Evolutionary conservation across 2,888 invertebrate genomes (phyloP).

Genomic region (Cloeon dipterum): DNA sequence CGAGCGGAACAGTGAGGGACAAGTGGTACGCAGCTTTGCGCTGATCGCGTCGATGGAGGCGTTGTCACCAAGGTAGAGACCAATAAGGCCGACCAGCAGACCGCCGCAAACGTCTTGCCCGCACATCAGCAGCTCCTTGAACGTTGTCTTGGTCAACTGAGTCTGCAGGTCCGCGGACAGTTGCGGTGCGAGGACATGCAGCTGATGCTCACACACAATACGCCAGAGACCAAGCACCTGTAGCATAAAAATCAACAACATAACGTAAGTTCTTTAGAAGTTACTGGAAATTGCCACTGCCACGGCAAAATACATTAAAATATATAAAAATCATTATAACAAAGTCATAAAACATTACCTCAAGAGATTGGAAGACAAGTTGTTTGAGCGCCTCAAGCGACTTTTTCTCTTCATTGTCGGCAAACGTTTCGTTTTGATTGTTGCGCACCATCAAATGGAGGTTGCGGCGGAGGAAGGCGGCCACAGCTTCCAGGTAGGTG

Average conservation of each 20-base stretch:
- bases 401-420: slow-evolving; percentile 37
- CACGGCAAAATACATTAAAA: too few relatives aligned
- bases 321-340: too few relatives aligned
- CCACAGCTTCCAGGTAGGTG: background rate
- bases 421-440: background rate
- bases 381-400: slow-evolving; percentile 53
- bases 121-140: slow-evolving; percentile 51
- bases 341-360: too few relatives aligned
- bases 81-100: slow-evolving; percentile 65
- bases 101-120: slow-evolving; percentile 53
- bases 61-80: slow-evolving; percentile 81
- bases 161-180: slow-evolving; percentile 36
- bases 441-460: background rate
- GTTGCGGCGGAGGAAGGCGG: background rate
- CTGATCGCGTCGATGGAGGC: slow-evolving; percentile 87
- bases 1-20: slow-evolving; percentile 78
- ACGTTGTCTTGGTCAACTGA: slow-evolving; percentile 29
- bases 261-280: too few relatives aligned
- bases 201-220: slow-evolving; percentile 76
- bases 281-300: too few relatives aligned
- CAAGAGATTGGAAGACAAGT: slow-evolving; percentile 51
- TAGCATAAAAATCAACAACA: too few relatives aligned
- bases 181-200: slow-evolving; percentile 51
- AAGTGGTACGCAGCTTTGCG: slow-evolving; percentile 61
- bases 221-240: slow-evolving; percentile 77